phyloP scores from a whole-genome alignment of 2,113 vertebrate species.

The Loxodonta africana region DNA sequence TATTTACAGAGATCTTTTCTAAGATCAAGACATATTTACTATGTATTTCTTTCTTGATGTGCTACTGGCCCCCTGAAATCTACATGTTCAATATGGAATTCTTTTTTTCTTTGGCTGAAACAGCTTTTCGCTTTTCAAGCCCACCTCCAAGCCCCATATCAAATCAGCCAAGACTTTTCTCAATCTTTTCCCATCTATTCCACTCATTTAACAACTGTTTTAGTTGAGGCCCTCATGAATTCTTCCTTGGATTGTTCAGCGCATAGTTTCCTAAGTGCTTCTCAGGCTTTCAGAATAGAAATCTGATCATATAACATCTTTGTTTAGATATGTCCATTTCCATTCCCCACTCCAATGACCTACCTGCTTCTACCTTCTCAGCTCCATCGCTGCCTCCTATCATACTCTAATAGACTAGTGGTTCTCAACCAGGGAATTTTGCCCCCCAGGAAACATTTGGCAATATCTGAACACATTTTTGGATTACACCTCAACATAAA shows the following conservation, averaged over 20 bases:
- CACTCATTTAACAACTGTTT: not conserved
- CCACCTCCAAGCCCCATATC: not conserved
- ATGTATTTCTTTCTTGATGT: not conserved
- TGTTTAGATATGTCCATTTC: not conserved
- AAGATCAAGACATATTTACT: conserved; percentile 33
- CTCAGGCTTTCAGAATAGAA: not conserved
- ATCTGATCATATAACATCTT: not conserved
- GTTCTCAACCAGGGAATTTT: not conserved
- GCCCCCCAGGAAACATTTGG: not conserved
- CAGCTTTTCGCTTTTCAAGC: not conserved
- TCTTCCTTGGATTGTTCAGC: not conserved
- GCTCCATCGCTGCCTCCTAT: not conserved
- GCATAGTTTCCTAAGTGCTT: not conserved
- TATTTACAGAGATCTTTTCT: conserved; percentile 3
- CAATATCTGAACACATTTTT: not conserved
- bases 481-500: too few species aligned
- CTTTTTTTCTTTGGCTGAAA: conserved; percentile 32
- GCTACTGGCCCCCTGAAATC: not conserved
- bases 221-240: not conserved
- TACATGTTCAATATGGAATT: not conserved
- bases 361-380: not conserved
- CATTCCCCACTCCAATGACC: not conserved
- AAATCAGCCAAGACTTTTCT: not conserved
- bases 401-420: not conserved
- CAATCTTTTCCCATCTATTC: not conserved